Percentiles rank a stretch among this genome's conserved stretches.
These are phyloP conservation scores for Cyphomyrus plagiostoma DNA, from an alignment of 2,113 vertebrate genomes.

Conservation along the genomic window DNA sequence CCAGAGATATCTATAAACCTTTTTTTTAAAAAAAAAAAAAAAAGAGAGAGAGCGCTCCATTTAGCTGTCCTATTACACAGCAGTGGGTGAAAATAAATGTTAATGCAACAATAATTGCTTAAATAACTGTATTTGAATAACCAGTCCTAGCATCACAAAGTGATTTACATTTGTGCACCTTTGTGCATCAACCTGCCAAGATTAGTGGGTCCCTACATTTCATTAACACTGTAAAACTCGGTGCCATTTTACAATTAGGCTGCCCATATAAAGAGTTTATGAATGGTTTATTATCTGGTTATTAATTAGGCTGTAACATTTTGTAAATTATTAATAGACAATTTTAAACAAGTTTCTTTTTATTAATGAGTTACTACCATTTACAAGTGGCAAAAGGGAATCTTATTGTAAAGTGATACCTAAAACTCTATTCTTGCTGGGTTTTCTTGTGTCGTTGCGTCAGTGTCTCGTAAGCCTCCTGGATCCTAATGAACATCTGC, in stretches of 20 bases:
- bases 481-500: conserved; percentile 72
- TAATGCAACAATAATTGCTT: neutral
- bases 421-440: conserved; percentile 37
- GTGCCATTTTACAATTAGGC: no score
- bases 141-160: neutral
- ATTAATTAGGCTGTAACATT: no score
- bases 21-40: neutral
- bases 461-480: conserved; percentile 74
- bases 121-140: neutral
- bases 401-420: no score
- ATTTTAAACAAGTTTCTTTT: no score
- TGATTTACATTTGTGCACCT: neutral
- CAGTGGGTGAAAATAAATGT: neutral
- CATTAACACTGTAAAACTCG: neutral
- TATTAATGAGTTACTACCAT: no score
- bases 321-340: no score
- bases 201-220: neutral
- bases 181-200: neutral
- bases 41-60: neutral
- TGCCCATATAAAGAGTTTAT: no score
- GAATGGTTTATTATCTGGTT: no score
- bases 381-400: no score
- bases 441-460: conserved; percentile 42
- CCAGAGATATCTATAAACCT: no score
- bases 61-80: neutral